A percentile compares a stretch with the other conserved stretches of the same genome.
Conservation (phyloP, 2,797 vertebrate genomes). For the Peromyscus aztecus region DNA sequence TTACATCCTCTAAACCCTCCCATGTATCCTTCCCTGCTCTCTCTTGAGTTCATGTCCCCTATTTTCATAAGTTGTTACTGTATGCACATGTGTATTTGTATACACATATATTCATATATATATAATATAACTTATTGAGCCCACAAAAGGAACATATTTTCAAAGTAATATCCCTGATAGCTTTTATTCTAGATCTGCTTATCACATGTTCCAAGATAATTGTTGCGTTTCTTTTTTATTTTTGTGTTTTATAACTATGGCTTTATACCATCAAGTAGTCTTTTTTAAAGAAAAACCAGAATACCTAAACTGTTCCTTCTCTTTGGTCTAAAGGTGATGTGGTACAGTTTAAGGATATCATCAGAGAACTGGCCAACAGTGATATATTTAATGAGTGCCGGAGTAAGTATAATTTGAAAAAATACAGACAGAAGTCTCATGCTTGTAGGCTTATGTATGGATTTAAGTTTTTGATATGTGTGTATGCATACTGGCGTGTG, state of each 20-base stretch:
- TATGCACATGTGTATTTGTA: background rate
- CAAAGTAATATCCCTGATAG: background rate
- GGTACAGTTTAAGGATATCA: constrained; percentile 50
- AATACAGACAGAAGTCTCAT: background rate
- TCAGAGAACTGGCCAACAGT: constrained; percentile 26
- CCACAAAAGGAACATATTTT: background rate
- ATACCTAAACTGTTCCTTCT: background rate
- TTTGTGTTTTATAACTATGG: constrained; percentile 48
- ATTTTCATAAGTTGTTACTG: background rate
- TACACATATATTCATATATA: background rate
- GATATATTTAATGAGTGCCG: constrained; percentile 61
- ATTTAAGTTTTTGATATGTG: background rate
- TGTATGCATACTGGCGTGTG: background rate
- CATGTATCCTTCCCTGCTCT: background rate
- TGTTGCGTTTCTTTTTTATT: background rate
- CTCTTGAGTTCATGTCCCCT: too few species aligned
- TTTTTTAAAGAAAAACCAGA: background rate
- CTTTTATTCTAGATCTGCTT: constrained; percentile 21
- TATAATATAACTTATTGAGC: background rate
- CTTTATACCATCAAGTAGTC: background rate
- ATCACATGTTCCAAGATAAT: background rate
- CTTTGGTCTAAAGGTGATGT: constrained; percentile 43
- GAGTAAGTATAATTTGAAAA: constrained; percentile 71
- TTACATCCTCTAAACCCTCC: background rate
- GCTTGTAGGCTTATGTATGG: background rate